Percentiles rank a stretch among this genome's conserved stretches.
Evolutionary conservation across 2,888 invertebrate genomes (phyloP).

Genomic region (Clunio marinus): DNA sequence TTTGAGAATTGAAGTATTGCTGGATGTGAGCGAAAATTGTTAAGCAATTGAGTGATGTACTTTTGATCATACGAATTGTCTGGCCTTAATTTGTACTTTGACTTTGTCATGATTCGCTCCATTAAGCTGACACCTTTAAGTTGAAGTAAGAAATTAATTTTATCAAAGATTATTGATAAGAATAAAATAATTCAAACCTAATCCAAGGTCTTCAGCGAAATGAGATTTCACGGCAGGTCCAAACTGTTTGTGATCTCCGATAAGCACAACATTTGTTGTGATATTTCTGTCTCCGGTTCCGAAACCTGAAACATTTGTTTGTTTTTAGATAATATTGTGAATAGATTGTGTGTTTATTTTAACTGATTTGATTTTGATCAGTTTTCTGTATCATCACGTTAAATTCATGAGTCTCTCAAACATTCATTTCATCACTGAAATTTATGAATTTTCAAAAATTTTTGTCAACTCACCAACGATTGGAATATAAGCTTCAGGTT

Average conservation of each 20-base stretch:
- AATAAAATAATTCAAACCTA: neutral
- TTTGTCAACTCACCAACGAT: too few species aligned
- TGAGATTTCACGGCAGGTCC: constrained; percentile 59
- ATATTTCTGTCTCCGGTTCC: neutral
- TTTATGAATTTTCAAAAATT: too few species aligned
- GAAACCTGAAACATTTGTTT: neutral
- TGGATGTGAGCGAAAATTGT: constrained; percentile 70
- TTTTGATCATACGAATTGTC: constrained; percentile 53
- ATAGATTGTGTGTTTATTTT: too few species aligned
- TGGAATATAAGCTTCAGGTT: constrained; percentile 64
- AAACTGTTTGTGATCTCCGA: constrained; percentile 70
- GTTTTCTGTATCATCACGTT: too few species aligned
- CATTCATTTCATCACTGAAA: too few species aligned
- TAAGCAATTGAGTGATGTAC: constrained; percentile 67
- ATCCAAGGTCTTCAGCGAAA: constrained; percentile 42
- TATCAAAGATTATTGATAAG: too few species aligned
- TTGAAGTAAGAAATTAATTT: too few species aligned
- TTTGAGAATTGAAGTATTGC: constrained; percentile 65
- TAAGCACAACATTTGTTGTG: neutral
- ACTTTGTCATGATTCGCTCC: constrained; percentile 60
- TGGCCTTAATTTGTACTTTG: constrained; percentile 47
- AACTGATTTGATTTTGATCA: too few species aligned
- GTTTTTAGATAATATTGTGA: neutral
- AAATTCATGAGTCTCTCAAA: too few species aligned
- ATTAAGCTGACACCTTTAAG: constrained; percentile 55